Conservation (phyloP, 2,113 vertebrate species). For the Butorides virescens region DNA sequence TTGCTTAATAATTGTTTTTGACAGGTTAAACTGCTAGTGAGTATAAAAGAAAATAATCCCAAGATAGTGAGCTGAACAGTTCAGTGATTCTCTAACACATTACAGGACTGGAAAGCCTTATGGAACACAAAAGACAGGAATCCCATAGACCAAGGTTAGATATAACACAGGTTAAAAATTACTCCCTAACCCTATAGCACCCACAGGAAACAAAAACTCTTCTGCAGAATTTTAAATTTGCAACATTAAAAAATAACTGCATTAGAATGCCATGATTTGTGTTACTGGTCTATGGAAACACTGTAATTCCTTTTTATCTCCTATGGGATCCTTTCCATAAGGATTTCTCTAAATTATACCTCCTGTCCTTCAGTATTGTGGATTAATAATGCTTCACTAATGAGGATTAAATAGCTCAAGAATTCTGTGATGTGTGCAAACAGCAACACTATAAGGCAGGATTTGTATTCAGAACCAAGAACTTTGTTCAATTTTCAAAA, state of each 20-base stretch:
- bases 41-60: slow-evolving; percentile 28
- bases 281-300: background rate
- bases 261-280: background rate
- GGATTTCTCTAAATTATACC: slow-evolving; percentile 50
- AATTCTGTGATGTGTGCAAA: slow-evolving; percentile 46
- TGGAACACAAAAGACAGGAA: background rate
- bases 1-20: slow-evolving; percentile 48
- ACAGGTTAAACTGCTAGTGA: slow-evolving; percentile 30
- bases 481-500: slow-evolving; percentile 31
- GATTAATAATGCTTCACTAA: slow-evolving; percentile 63
- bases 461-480: slow-evolving; percentile 43
- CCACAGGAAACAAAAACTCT: background rate
- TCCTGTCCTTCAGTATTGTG: slow-evolving; percentile 45
- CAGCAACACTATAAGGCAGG: slow-evolving; percentile 27
- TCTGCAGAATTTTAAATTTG: background rate
- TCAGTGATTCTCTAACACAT: slow-evolving; percentile 9
- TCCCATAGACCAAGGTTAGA: background rate
- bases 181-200: background rate
- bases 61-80: background rate
- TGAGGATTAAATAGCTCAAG: slow-evolving; percentile 59
- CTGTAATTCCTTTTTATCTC: slow-evolving; percentile 43
- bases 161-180: background rate
- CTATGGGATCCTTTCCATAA: slow-evolving; percentile 32
- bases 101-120: background rate
- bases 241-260: background rate